Conservation (phyloP, 92 coral and sea anemone genomes). For the Siderastrea siderea region DNA sequence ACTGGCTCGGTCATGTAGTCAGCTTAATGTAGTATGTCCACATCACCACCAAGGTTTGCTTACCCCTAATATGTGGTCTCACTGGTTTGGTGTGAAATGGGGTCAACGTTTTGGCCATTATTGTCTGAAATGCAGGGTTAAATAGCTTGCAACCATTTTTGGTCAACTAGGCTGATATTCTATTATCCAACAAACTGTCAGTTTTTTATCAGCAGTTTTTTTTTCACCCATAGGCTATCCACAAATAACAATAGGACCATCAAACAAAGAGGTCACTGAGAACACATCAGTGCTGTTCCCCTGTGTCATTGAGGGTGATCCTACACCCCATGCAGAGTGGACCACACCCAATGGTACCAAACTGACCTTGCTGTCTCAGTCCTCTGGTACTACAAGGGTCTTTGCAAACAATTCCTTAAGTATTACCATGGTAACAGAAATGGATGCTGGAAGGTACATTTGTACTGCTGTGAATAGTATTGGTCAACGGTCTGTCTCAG, state of each 20-base stretch:
- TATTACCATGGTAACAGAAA: slow-evolving; percentile 66
- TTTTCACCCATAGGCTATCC: slow-evolving; percentile 69
- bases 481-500: slow-evolving; percentile 67
- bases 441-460: slow-evolving; percentile 79
- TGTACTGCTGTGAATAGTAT: slow-evolving; percentile 82
- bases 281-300: slow-evolving; percentile 49
- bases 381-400: slow-evolving; percentile 64
- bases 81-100: too few relatives aligned
- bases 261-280: slow-evolving; percentile 62
- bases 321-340: slow-evolving; percentile 79
- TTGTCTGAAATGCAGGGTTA: too few relatives aligned
- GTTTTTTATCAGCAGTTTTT: too few relatives aligned
- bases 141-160: too few relatives aligned
- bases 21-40: too few relatives aligned
- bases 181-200: too few relatives aligned
- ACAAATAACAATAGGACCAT: slow-evolving; percentile 61
- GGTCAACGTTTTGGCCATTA: too few relatives aligned
- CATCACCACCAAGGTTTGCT: too few relatives aligned
- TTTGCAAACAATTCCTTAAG: slow-evolving; percentile 82
- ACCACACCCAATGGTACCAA: slow-evolving; percentile 74
- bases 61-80: too few relatives aligned
- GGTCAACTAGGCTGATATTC: too few relatives aligned
- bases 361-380: slow-evolving; percentile 38
- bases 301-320: slow-evolving; percentile 72
- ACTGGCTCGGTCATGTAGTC: too few relatives aligned